phyloP scores from a whole-genome alignment of 2,888 invertebrate species.

The Aporophyla nigra region DNA sequence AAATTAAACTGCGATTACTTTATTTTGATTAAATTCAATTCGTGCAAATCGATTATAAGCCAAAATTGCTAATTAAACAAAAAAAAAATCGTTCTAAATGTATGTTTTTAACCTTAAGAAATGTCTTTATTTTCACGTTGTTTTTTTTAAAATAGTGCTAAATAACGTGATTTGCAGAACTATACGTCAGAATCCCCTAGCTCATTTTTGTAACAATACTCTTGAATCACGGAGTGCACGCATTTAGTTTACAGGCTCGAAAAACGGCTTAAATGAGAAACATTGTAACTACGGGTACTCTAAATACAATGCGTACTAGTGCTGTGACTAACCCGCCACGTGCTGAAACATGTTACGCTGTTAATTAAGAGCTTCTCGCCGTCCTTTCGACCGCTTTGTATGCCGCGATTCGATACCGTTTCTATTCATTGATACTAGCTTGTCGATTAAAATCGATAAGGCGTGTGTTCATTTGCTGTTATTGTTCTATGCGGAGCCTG shows the following conservation, averaged over 20 bases:
- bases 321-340: conserved; percentile 78
- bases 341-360: conserved; percentile 73
- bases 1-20: no score
- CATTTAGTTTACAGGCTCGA: conserved; percentile 15
- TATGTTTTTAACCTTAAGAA: no score
- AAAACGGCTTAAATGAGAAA: conserved; percentile 24
- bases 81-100: not conserved
- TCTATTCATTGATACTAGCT: conserved; percentile 48
- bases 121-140: no score
- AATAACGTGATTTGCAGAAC: not conserved
- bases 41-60: no score
- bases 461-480: conserved; percentile 32
- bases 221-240: conserved; percentile 7
- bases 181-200: not conserved
- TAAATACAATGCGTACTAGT: conserved; percentile 54
- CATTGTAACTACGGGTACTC: conserved; percentile 33
- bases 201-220: conserved; percentile 14
- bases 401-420: conserved; percentile 60
- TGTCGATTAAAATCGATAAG: conserved; percentile 39
- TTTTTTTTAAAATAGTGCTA: not conserved
- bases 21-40: no score
- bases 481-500: conserved; percentile 26
- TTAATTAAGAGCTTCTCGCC: conserved; percentile 80
- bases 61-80: no score
- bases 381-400: conserved; percentile 64